These are phyloP conservation scores for Chanos chanos DNA, from an alignment of 2,797 vertebrate genomes.

Conservation along the genomic window DNA sequence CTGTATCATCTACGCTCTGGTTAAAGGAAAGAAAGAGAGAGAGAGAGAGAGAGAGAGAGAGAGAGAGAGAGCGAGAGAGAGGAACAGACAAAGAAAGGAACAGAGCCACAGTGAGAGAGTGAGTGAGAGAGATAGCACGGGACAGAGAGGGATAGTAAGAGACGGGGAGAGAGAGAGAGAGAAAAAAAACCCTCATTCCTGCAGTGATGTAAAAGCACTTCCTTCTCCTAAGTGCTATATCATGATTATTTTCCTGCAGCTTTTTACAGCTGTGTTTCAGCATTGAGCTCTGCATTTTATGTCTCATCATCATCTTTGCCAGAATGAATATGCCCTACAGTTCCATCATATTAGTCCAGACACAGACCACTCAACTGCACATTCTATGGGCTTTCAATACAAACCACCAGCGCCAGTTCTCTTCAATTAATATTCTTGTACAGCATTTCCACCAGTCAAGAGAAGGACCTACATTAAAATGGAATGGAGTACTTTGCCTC, in stretches of 20 bases:
- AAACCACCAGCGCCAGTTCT: too few relatives aligned
- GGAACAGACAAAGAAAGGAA: too few relatives aligned
- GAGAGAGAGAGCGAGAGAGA: not conserved
- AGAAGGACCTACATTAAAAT: too few relatives aligned
- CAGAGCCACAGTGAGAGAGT: not conserved
- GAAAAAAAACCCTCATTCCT: constrained; percentile 18
- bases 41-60: constrained; percentile 1
- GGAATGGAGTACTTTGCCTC: too few relatives aligned
- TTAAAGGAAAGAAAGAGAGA: constrained; percentile 5
- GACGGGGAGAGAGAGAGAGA: not conserved
- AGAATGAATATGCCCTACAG: constrained; percentile 7
- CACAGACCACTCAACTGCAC: not conserved
- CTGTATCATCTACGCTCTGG: constrained; percentile 24
- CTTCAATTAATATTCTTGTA: too few relatives aligned
- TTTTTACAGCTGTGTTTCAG: constrained; percentile 1
- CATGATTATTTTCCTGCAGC: too few relatives aligned
- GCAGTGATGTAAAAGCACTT: not conserved
- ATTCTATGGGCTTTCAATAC: constrained; percentile 2
- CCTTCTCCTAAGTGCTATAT: not conserved
- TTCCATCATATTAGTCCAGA: constrained; percentile 8
- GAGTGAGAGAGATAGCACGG: not conserved
- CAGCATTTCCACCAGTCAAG: too few relatives aligned
- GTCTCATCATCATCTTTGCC: not conserved
- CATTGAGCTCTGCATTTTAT: not conserved
- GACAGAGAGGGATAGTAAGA: too few relatives aligned